Base-by-base conservation (phyloP, 2,113 vertebrate species). In the Sphyrna mokarran region DNA sequence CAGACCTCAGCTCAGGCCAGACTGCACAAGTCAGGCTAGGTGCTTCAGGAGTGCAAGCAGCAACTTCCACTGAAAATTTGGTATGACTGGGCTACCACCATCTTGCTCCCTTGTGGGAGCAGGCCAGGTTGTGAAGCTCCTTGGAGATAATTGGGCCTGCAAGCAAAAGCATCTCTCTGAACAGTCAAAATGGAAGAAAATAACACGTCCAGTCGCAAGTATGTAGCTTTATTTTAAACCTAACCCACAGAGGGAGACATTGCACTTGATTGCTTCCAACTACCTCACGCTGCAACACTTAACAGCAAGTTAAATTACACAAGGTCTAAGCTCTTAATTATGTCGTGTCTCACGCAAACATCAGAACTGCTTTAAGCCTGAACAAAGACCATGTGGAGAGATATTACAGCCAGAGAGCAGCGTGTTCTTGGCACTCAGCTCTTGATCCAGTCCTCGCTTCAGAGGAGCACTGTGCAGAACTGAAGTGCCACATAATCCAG, bases 401-500 rank as follows among this genome's bases (percentile, higher is more conserved):
- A 95, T 76, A 54, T 70, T 70, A 70, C n/a, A 70, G 93, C 37
- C 43, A 26, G 40, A 72, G 68, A 43, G 69, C 68, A 95, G 68
- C 14, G 26, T 70, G 68, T 48, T 76, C 69, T 54, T 95, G 68
- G 69, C 94, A 54, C 40, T 76, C 94, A 72, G 26, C 40, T 10
- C 11, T 70, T 43, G n/a, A 70, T 43, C 20, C 37, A 40, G 66
- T n/a, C 91, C 72, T 70, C 18, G 66, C n/a, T 48, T 95, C 23
- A 54, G 22, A 48, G 40, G 23, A 72, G 13, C 40, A 18, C 43
- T 70, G 93, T 26, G 23, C 11, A 43, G 66, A 94, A 14, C n/a
- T 94, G 20, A 26, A 70, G 5, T 72, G 93, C 90, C 90, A 94
- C 68, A 94, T 70, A 94, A 94, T 48, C 37, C 63, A 70, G 48